phyloP scores from a whole-genome alignment of 2,888 invertebrate genomes.

The Spisula solida region DNA sequence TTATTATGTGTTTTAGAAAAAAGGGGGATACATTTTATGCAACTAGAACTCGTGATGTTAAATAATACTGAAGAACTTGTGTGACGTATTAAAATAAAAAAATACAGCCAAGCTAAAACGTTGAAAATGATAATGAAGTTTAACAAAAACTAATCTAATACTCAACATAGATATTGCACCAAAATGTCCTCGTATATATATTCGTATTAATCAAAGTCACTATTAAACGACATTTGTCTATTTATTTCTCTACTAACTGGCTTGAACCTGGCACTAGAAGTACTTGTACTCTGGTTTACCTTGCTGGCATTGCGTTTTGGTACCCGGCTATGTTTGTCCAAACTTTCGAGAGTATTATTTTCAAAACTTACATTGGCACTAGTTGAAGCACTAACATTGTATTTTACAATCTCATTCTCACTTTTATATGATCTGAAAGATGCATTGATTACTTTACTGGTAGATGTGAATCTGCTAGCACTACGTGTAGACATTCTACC shows the following conservation, averaged over 20 bases:
- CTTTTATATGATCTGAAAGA: slow-evolving; percentile 57
- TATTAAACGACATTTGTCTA: slow-evolving; percentile 55
- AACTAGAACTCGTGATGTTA: too few species aligned
- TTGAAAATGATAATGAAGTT: not conserved
- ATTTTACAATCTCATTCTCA: slow-evolving; percentile 23
- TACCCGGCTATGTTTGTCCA: not conserved
- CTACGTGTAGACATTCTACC: slow-evolving; percentile 32
- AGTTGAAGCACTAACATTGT: slow-evolving; percentile 10
- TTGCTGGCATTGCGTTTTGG: slow-evolving; percentile 22
- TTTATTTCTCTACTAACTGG: slow-evolving; percentile 61
- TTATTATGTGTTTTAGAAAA: too few species aligned
- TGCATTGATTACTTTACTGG: slow-evolving; percentile 64
- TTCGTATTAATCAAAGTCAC: slow-evolving; percentile 5
- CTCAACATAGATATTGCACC: slow-evolving; percentile 1
- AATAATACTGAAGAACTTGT: too few species aligned
- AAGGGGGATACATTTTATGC: too few species aligned
- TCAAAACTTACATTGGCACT: slow-evolving; percentile 38
- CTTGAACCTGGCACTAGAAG: slow-evolving; percentile 56
- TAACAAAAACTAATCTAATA: not conserved
- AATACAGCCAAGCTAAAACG: too few species aligned
- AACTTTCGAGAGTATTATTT: slow-evolving; percentile 25
- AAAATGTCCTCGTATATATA: not conserved
- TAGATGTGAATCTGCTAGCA: slow-evolving; percentile 57
- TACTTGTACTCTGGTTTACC: slow-evolving; percentile 33
- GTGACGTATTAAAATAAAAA: too few species aligned